Base-by-base conservation (phyloP, 2,797 vertebrate species). In the Danio aesculapii region DNA sequence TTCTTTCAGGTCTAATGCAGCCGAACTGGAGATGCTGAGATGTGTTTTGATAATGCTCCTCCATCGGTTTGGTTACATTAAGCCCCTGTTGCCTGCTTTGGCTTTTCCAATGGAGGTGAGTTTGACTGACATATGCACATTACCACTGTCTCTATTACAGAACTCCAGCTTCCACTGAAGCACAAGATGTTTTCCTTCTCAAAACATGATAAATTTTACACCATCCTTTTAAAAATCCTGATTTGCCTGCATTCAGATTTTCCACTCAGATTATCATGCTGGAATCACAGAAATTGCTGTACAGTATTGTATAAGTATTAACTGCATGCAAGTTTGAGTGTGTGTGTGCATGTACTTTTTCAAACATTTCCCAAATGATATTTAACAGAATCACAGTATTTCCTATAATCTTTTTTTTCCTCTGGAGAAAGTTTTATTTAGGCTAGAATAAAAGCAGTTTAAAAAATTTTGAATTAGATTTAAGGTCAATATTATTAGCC, bases 81-180 rank as follows among this genome's bases (percentile, higher is more conserved):
- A 88, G 47, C 89, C 90, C n/a, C 84, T 87, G 2, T 41, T 93
- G 77, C 85, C 92, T 21, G 84, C 81, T 0, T 86, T 96, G 86
- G 85, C 87, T 12, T 83, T 87, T 55, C 83, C 87, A 52, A 94
- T 90, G 53, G 90, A 97, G 94, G 97, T 98, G 95, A 95, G 91
- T 50, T 8, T 62, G 21, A 71, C 8, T 17, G 62, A 55, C 39
- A 21, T 21, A 10, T 49, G 4, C 41, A 5, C 6, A 10, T 59
- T 67, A 17, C 17, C n/a, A 39, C 5, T 55, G 4, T 39, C 9
- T 46, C 14, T 13, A 30, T 21, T 41, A 30, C 19, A 47, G 43
- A 30, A 47, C 6, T 62, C 6, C 19, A 49, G 46, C 6, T 62
- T 50, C 5, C 14, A 49, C 8, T 72, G 13, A 72, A 44, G 39